Base-by-base conservation (phyloP, 2,888 invertebrate species). In the Lepeophtheirus nordmannii region DNA sequence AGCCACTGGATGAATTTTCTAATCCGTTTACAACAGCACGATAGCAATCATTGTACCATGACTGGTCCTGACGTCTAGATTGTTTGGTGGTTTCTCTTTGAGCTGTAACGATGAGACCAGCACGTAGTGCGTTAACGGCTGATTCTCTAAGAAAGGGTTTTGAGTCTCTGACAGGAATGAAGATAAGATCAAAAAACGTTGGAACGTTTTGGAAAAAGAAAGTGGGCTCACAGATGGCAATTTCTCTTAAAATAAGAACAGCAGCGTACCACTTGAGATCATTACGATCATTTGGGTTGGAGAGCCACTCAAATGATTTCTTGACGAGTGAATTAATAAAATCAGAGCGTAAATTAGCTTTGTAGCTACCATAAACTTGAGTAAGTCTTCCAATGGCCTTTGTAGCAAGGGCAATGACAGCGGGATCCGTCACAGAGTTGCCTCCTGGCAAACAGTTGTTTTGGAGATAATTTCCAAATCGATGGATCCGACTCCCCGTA, bases 281-380 rank as follows among this genome's bases (percentile, higher is more conserved):
- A 20, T 53, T 23, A 2, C 39, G 37, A 12, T 46, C 37, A 76
- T 96, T 94, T 75, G 90, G 85, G 70, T 91, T 80, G 37, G 86
- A 85, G 8, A 97, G 79, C 92, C 92, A 94, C 75, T 97, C 97
- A 74, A 93, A 88, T 1, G 96, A 91, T 73, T 89, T 81, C 75
- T 92, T 92, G 1, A 96, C 90, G 78, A 96, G 94, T 78, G 93
- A 93, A 73, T 96, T 94, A n/a, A 97, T 93, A 74, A 94, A 93
- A 74, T 94, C 93, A 23, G 58, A 61, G 58, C 58, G 58, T 9
- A 66, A 41, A 23, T 60, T 66, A 0, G 92, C 89, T 39, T 94
- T 87, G 75, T 90, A 91, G 0, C 92, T 90, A 14, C 94, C 94
- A 0, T 89, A 89, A 20, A 87, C 74, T 23, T 91, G 81, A 1